These are phyloP conservation scores for Drosophila nr. fundita DNA, from an alignment of 2,888 invertebrate species.

Conservation along the genomic window DNA sequence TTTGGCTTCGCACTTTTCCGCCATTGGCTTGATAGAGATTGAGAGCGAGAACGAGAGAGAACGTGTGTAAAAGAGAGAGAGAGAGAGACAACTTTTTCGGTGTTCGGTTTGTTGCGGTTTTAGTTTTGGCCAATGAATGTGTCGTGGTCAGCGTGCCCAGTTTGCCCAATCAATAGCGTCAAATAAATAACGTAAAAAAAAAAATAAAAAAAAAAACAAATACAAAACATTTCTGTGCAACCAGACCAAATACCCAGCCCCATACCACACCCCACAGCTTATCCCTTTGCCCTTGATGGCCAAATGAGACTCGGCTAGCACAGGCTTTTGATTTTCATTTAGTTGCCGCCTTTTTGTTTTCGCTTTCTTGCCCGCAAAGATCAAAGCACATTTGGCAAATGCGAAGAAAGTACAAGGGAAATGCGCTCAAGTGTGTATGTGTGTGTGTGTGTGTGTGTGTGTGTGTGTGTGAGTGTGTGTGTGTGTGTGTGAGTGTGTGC, in stretches of 20 bases:
- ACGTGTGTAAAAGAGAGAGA: background rate
- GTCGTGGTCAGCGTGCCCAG: constrained; percentile 12
- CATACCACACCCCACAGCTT: background rate
- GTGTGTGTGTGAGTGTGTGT: background rate
- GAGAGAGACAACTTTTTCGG: background rate
- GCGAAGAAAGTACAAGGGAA: constrained; percentile 49
- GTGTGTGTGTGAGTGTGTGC: constrained; percentile 21
- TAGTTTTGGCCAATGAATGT: constrained; percentile 48
- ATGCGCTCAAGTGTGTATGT: constrained; percentile 50
- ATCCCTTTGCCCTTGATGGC: background rate
- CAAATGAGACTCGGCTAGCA: constrained; percentile 1
- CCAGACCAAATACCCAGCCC: background rate
- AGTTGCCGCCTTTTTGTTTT: constrained; percentile 19
- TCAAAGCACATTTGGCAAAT: constrained; percentile 58
- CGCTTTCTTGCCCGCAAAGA: constrained; percentile 43
- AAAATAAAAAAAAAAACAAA: background rate
- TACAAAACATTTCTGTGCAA: constrained; percentile 11
- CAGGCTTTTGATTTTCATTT: constrained; percentile 30
- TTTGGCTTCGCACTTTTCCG: constrained; percentile 54
- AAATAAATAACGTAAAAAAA: constrained; percentile 21
- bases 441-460: background rate
- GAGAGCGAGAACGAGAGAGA: background rate
- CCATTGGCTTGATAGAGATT: constrained; percentile 6
- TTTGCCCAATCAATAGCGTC: constrained; percentile 57
- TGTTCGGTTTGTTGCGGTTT: constrained; percentile 9